Evolutionary conservation across 2,113 vertebrate genomes (phyloP).

Genomic region (Laterallus jamaicensis): DNA sequence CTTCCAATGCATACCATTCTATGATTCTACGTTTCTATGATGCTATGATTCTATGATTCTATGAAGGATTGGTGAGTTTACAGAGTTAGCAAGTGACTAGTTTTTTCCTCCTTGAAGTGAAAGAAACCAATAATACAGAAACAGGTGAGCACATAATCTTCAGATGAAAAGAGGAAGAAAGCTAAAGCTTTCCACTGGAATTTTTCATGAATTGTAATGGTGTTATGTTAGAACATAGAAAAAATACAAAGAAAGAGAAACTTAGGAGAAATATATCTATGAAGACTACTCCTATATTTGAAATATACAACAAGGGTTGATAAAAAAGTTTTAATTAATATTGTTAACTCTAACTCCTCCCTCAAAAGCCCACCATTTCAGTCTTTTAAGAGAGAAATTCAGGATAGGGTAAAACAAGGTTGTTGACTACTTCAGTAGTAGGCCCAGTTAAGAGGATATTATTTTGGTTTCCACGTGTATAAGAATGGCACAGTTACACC

Average conservation of each 20-base stretch:
- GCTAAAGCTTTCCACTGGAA: background rate
- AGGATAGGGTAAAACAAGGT: background rate
- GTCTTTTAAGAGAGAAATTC: background rate
- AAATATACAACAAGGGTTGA: background rate
- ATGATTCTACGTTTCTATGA: too few species aligned
- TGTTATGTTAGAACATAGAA: background rate
- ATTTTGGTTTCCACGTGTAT: background rate
- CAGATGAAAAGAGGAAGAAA: background rate
- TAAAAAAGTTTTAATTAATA: background rate
- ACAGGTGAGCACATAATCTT: background rate
- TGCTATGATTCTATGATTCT: too few species aligned
- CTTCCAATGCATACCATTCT: too few species aligned
- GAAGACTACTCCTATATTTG: background rate
- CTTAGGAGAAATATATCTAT: background rate
- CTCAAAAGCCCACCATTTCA: background rate
- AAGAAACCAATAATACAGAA: background rate
- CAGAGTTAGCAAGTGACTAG: background rate
- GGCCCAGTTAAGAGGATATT: background rate
- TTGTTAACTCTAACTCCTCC: background rate
- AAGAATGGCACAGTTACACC: background rate
- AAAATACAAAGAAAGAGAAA: background rate
- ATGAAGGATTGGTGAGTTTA: background rate
- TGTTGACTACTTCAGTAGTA: background rate
- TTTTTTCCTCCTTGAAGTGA: background rate
- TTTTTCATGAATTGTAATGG: background rate